Evolutionary conservation across 2,797 vertebrate species (phyloP).

Genomic region (Nasua narica): DNA sequence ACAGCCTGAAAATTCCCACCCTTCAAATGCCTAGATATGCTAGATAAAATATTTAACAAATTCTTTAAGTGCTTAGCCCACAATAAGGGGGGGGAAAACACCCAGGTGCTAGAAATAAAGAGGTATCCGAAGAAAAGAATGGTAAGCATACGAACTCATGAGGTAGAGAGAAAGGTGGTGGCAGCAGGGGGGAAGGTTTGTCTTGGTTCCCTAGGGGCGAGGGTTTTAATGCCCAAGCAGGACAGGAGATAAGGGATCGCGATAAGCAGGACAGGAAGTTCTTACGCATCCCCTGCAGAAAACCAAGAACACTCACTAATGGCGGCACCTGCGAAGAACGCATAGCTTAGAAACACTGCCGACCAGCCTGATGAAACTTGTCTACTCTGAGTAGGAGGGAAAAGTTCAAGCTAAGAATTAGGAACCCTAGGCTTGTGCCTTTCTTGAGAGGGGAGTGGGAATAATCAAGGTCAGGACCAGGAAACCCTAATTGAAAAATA

Average conservation of each 20-base stretch:
- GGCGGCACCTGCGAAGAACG: background rate
- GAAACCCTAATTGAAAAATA: background rate
- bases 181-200: background rate
- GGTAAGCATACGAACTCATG: background rate
- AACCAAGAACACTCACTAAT: background rate
- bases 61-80: background rate
- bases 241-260: background rate
- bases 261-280: background rate
- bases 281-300: background rate
- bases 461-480: background rate
- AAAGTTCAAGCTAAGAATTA: background rate
- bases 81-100: background rate
- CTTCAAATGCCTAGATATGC: conserved; percentile 3
- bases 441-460: background rate
- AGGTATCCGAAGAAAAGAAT: background rate
- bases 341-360: background rate
- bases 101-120: background rate
- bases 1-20: background rate
- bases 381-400: background rate
- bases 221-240: background rate
- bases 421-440: background rate
- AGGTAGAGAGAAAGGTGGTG: background rate
- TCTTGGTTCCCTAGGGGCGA: background rate
- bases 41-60: background rate
- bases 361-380: background rate